Conservation (phyloP, 2,888 invertebrate species). For the Piscicola geometra region DNA sequence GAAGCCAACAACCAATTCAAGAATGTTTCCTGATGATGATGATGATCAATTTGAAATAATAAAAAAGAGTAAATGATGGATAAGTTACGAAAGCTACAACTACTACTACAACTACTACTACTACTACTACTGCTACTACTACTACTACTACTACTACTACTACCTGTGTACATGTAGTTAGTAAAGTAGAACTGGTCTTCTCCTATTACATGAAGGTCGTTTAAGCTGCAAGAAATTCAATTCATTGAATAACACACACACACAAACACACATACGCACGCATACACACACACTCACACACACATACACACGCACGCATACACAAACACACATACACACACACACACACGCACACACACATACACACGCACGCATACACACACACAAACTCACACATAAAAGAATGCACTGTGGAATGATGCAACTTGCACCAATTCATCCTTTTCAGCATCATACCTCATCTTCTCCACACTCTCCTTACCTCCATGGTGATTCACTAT, state of each 20-base stretch:
- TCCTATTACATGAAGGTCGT: not conserved
- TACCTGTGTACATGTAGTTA: not conserved
- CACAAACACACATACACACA: too few species aligned
- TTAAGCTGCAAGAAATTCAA: not conserved
- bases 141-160: conserved; percentile 24
- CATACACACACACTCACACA: too few species aligned
- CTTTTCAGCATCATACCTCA: not conserved
- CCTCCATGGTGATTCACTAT: not conserved
- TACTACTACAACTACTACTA: conserved; percentile 22
- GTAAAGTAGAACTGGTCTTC: not conserved
- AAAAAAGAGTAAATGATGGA: too few species aligned
- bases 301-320: too few species aligned
- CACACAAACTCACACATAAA: conserved; percentile 1
- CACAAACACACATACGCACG: too few species aligned
- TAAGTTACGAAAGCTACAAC: too few species aligned
- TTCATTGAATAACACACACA: not conserved
- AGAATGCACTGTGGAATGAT: not conserved
- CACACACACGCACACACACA: too few species aligned
- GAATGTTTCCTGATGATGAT: too few species aligned
- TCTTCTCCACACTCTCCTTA: not conserved
- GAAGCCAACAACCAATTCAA: too few species aligned
- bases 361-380: not conserved
- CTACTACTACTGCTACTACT: conserved; percentile 22
- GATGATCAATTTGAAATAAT: too few species aligned
- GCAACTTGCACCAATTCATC: not conserved